Conservation (phyloP, 2,113 vertebrate species). For the Charadrius vociferus region DNA sequence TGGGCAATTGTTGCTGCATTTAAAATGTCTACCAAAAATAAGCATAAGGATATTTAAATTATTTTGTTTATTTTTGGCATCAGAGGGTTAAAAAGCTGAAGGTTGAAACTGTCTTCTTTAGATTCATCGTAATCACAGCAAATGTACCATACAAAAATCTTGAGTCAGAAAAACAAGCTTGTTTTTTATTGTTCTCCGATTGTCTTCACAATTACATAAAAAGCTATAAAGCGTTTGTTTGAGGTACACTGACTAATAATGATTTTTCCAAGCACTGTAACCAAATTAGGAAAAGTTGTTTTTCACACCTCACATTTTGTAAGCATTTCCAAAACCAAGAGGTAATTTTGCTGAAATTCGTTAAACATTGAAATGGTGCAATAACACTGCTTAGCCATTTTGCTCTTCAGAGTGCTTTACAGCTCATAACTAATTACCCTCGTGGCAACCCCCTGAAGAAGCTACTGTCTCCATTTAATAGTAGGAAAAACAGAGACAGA, state of each 20-base stretch:
- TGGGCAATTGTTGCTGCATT: neutral
- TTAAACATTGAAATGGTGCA: neutral
- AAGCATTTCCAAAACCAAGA: neutral
- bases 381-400: neutral
- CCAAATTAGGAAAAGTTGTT: neutral
- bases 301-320: constrained; percentile 1
- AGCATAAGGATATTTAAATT: neutral
- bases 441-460: neutral
- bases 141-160: constrained; percentile 3
- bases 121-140: constrained; percentile 40
- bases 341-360: neutral
- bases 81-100: constrained; percentile 18
- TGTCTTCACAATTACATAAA: neutral
- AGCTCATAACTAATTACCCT: neutral
- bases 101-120: constrained; percentile 23
- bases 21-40: neutral
- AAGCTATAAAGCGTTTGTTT: neutral
- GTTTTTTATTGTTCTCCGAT: constrained; percentile 2
- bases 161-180: constrained; percentile 23
- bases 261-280: neutral
- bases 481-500: neutral
- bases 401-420: neutral
- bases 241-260: neutral
- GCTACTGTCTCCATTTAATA: neutral
- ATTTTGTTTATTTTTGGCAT: constrained; percentile 12